Evolutionary conservation across 2,113 vertebrate genomes (phyloP), one percentile per base, ranked within the genome.

Genomic region (Dascyllus trimaculatus): DNA sequence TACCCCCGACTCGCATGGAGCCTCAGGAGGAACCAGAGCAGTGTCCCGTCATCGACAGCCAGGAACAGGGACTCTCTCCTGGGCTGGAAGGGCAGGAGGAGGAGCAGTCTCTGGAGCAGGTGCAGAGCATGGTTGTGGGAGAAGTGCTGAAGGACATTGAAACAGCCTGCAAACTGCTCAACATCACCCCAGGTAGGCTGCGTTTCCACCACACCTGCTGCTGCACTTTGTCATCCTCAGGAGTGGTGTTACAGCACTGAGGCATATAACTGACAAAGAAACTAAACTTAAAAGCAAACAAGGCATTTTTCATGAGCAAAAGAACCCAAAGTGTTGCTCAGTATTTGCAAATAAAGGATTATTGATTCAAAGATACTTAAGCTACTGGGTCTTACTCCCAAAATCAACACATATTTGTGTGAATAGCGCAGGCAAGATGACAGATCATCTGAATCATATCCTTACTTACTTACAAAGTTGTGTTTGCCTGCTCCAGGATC

Each of bases 101-200:
- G 88, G 97, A 99, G 73, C 95, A 95, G 35, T 98, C 97, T 0
- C 92, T 99, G 93, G 98, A 99, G 91, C 97, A 99, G 93, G 96
- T 99, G 82, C 97, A 99, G 90, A 97, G 95, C 88, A 96, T 99
- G 96, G 98, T 99, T 87, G 96, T 99, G 81, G 97, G 97, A 0
- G 98, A 99, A 68, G 98, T 99, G 80, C 95, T 99, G 58, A 99
- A 98, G 94, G 98, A 99, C 93, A 97, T 99, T 18, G 97, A 98
- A 92, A 99, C 97, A 0, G 97, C 98, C 64, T 99, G 97, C 91
- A 99, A 99, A 85, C 95, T 99, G 65, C 96, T 99, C 73, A 99
- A 98, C 88, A 99, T 99, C 87, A 91, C 96, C 0, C 93, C 98
- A 89, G 98, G 98, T 99, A 89, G 40, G 88, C 24, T 15, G 8